Percentiles rank a stretch among this genome's conserved stretches.
phyloP scores from a whole-genome alignment of 1,140 invertebrate genomes.

The Trichomalopsis sarcophagae region DNA sequence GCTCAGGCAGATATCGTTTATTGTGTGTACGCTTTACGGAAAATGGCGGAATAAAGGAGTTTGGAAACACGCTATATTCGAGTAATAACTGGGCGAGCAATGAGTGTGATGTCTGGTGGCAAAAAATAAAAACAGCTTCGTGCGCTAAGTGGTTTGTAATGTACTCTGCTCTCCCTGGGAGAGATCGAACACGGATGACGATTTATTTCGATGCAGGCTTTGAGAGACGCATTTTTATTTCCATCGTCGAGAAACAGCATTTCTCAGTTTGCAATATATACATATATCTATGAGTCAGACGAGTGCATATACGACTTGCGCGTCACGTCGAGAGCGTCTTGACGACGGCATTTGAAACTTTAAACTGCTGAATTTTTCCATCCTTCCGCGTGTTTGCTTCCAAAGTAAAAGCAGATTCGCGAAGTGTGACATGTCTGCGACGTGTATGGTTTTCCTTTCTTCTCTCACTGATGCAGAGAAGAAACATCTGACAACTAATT shows the following conservation, averaged over 20 bases:
- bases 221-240: neutral
- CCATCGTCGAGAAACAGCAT: neutral
- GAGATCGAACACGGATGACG: neutral
- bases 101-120: neutral
- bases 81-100: no score
- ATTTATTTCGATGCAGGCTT: neutral
- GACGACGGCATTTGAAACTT: conserved; percentile 31
- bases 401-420: conserved; percentile 25
- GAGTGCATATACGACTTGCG: conserved; percentile 19
- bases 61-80: neutral
- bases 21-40: conserved; percentile 11
- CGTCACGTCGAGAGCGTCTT: conserved; percentile 1
- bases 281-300: conserved; percentile 30
- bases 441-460: neutral
- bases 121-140: neutral
- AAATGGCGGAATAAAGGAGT: neutral
- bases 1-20: conserved; percentile 21
- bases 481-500: no score
- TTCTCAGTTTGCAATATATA: neutral
- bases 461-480: neutral
- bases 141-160: neutral
- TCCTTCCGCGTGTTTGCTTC: conserved; percentile 32
- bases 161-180: neutral
- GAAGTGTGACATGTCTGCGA: conserved; percentile 11
- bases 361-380: conserved; percentile 37